phyloP scores from a whole-genome alignment of 2,113 vertebrate species.

The Galeopterus variegatus region DNA sequence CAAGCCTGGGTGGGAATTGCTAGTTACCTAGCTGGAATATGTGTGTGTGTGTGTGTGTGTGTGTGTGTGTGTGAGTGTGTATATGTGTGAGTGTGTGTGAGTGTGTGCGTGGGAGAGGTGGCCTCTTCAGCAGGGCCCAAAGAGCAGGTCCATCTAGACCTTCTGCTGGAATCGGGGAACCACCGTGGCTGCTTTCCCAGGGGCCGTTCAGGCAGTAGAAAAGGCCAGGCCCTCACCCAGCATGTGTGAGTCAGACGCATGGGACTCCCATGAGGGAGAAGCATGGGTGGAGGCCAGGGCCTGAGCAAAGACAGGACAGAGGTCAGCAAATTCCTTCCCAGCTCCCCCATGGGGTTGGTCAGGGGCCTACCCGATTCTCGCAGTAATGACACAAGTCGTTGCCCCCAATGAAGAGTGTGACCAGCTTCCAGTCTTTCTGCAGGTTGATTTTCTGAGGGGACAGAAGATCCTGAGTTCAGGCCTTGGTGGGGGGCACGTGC shows the following conservation, averaged over 20 bases:
- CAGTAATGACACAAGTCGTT: constrained; percentile 97
- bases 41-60: too few species aligned
- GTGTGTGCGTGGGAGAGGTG: neutral
- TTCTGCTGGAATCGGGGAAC: neutral
- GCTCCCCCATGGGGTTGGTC: fast-evolving
- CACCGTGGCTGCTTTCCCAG: neutral
- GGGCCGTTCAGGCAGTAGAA: neutral
- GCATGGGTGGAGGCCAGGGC: neutral
- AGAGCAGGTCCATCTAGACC: neutral
- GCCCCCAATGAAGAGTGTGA: constrained; percentile 95
- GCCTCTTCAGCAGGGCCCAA: neutral
- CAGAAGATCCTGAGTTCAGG: constrained; percentile 52
- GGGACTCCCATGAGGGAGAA: neutral
- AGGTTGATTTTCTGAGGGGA: constrained; percentile 92
- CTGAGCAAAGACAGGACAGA: neutral
- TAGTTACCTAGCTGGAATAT: neutral
- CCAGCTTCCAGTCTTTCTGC: constrained; percentile 96
- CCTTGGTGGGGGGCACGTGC: neutral
- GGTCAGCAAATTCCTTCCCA: neutral
- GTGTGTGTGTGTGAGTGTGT: too few species aligned
- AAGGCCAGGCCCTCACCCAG: neutral
- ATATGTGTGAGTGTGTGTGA: too few species aligned
- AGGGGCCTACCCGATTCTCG: constrained; percentile 90
- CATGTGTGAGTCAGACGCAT: neutral
- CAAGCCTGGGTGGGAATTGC: neutral